phyloP scores from a whole-genome alignment of 2,797 vertebrate genomes.

The Sebastolobus alascanus region DNA sequence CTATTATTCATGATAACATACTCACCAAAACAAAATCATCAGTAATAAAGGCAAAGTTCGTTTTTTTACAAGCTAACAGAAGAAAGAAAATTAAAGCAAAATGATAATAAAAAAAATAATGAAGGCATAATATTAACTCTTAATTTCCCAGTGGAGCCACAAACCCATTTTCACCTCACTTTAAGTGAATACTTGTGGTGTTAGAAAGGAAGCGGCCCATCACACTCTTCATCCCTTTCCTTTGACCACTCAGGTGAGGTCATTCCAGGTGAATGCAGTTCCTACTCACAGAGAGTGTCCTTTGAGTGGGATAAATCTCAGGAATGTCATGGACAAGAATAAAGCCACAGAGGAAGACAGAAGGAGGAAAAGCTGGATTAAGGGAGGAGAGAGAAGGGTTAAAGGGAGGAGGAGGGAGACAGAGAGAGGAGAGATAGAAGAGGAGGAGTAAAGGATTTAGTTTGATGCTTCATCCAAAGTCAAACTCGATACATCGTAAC shows the following conservation, averaged over 20 bases:
- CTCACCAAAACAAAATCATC: no score
- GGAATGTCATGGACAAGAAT: constrained; percentile 33
- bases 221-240: constrained; percentile 21
- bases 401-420: neutral
- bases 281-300: constrained; percentile 23
- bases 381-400: constrained; percentile 2
- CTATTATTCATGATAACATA: neutral
- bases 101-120: neutral
- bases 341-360: neutral
- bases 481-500: no score
- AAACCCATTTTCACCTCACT: neutral
- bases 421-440: no score
- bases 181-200: neutral
- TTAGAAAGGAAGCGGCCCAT: neutral
- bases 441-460: no score
- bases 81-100: neutral
- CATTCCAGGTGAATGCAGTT: constrained; percentile 48
- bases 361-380: constrained; percentile 23
- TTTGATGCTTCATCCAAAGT: no score
- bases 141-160: accelerated
- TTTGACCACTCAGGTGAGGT: constrained; percentile 50
- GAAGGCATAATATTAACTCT: neutral
- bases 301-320: constrained; percentile 41
- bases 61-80: neutral
- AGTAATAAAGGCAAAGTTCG: neutral